Percentiles rank a stretch among this genome's conserved stretches.
These are phyloP conservation scores for Panagrolaimus sp. DNA, from an alignment of 1,140 invertebrate species.

Conservation along the genomic window DNA sequence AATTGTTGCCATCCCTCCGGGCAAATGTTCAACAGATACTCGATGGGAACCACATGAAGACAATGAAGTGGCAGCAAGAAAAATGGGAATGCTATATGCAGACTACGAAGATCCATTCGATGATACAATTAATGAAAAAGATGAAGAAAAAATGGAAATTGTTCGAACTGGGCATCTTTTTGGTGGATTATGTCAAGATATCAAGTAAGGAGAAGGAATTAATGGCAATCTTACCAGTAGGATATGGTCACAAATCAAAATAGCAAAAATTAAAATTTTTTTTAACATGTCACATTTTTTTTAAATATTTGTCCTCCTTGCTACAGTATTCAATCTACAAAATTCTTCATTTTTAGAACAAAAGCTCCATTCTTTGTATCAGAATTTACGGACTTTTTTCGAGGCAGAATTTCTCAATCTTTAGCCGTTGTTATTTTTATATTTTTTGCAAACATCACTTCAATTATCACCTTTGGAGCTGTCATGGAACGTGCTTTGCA, in stretches of 20 bases:
- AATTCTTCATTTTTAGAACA: constrained; percentile 20
- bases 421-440: constrained; percentile 56
- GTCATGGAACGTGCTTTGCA: constrained; percentile 58
- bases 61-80: constrained; percentile 13
- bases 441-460: constrained; percentile 61
- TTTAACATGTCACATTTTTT: too few relatives aligned
- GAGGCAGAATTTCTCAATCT: constrained; percentile 41
- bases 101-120: constrained; percentile 12
- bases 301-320: too few relatives aligned
- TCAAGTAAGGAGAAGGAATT: constrained; percentile 27
- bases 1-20: constrained; percentile 59
- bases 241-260: too few relatives aligned
- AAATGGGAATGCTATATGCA: constrained; percentile 36
- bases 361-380: constrained; percentile 51
- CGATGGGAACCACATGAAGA: constrained; percentile 39
- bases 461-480: constrained; percentile 60
- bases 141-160: constrained; percentile 17
- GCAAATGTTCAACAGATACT: constrained; percentile 59
- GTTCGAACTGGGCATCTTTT: constrained; percentile 31
- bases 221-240: too few relatives aligned
- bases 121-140: constrained; percentile 3
- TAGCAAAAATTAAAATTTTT: too few relatives aligned
- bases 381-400: constrained; percentile 60
- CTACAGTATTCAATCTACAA: constrained; percentile 1
- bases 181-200: constrained; percentile 35